Conservation (phyloP, 2,888 invertebrate genomes). For the Tinea pellionella region DNA sequence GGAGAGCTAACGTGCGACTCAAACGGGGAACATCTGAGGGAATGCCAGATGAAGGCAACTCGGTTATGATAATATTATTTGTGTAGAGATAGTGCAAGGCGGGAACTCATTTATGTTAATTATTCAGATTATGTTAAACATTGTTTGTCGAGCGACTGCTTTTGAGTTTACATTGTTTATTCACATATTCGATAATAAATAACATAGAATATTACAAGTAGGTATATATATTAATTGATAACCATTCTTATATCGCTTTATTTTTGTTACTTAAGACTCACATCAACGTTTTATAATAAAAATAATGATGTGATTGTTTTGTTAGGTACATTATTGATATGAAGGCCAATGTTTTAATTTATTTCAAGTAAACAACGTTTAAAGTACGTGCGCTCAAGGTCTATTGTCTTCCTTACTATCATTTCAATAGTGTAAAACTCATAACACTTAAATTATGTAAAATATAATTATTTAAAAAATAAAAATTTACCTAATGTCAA, state of each 20-base stretch:
- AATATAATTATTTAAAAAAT: too few species aligned
- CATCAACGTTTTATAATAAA: background rate
- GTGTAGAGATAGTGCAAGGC: conserved; percentile 8
- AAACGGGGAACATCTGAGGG: background rate
- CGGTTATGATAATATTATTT: conserved; percentile 11
- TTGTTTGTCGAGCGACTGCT: conserved; percentile 12
- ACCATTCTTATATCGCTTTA: background rate
- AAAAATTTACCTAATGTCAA: too few species aligned
- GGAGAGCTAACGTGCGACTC: conserved; percentile 1
- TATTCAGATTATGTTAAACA: conserved; percentile 13
- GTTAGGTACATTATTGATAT: background rate
- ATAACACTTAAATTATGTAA: too few species aligned
- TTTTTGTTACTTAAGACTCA: conserved; percentile 1
- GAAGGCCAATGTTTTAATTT: background rate
- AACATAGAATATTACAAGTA: background rate
- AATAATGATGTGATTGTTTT: background rate
- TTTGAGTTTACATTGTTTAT: background rate
- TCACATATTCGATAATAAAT: background rate
- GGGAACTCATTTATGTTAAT: conserved; percentile 9
- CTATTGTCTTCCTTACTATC: background rate
- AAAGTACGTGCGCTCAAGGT: background rate
- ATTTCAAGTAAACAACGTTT: background rate
- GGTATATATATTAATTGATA: background rate
- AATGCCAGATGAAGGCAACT: conserved; percentile 2
- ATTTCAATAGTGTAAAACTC: too few species aligned